Evolutionary conservation across 2,888 invertebrate genomes (phyloP), one percentile per base, ranked within the genome.

Genomic region (Ochropleura plecta): DNA sequence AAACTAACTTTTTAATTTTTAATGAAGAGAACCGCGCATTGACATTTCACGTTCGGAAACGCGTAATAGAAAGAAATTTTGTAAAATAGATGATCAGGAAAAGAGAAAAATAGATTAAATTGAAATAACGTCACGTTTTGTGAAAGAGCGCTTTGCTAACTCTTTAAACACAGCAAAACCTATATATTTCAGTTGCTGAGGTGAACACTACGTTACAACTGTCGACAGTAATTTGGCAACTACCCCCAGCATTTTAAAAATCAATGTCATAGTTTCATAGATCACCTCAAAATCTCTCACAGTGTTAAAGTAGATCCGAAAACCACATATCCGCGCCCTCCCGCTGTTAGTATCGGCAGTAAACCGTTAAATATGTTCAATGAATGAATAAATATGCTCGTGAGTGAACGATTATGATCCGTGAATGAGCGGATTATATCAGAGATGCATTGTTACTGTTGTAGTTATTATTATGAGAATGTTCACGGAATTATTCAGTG

Each of bases 401-500:
- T 81, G 72, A 86, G 79, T 78, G 80, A 75, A 76, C 73, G 79
- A 78, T 85, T 86, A 86, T 83, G 78, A 78, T 79, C 72, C 78
- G 77, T 86, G 88, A 88, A 88, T 79, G 85, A 86, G 78, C 82
- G 87, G 88, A 88, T 88, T 85, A 84, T 85, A 81, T 78, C 73
- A 69, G 75, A 73, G 84, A 82, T 82, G 65, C 67, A 76, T 78
- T 70, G 66, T 77, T 76, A 79, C 76, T 83, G 68, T 72, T 73
- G 51, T 82, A 66, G 66, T 81, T 76, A 79, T 87, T 83, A 86
- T 88, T 84, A 81, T 82, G 86, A 86, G 87, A 86, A 87, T 87
- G 89, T 91, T 91, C 90, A 92, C 89, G 91, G 90, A 89, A 84
- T 90, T 86, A 91, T 48, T 9, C 30, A 87, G 88, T 82, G 86